A percentile compares a stretch with the other conserved stretches of the same genome.
Evolutionary conservation across 2,113 vertebrate genomes (phyloP).

Genomic region (Pangasianodon gigas): DNA sequence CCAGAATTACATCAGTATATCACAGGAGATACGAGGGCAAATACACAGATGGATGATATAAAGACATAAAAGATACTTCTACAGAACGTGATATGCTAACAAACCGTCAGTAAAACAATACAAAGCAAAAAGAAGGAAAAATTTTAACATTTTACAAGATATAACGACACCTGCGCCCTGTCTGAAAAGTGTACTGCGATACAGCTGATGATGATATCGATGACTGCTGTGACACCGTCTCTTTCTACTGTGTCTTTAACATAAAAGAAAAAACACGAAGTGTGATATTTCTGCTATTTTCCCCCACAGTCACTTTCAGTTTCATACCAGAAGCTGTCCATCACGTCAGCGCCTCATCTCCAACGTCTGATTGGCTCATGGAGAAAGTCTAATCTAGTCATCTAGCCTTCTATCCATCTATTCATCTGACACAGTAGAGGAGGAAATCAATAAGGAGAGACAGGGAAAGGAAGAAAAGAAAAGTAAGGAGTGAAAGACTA

Average conservation of each 20-base stretch:
- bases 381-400: conserved; percentile 7
- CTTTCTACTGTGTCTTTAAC: too few relatives aligned
- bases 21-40: not conserved
- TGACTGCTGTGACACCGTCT: too few relatives aligned
- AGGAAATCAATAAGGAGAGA: not conserved
- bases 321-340: not conserved
- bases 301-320: not conserved
- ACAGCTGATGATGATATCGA: too few relatives aligned
- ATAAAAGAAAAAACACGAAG: not conserved
- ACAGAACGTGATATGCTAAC: too few relatives aligned
- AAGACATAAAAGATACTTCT: too few relatives aligned
- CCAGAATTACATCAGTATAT: not conserved
- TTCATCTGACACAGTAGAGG: conserved; percentile 8
- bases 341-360: not conserved
- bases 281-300: not conserved
- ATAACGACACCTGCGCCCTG: too few relatives aligned
- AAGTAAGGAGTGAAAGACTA: not conserved
- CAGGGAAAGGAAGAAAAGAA: not conserved
- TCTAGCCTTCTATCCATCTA: not conserved
- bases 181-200: too few relatives aligned
- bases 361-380: not conserved
- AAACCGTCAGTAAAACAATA: too few relatives aligned
- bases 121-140: too few relatives aligned
- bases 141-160: too few relatives aligned
- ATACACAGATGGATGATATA: too few relatives aligned